Base-by-base conservation (phyloP, 2,888 invertebrate species). In the Ormyrus thymus region DNA sequence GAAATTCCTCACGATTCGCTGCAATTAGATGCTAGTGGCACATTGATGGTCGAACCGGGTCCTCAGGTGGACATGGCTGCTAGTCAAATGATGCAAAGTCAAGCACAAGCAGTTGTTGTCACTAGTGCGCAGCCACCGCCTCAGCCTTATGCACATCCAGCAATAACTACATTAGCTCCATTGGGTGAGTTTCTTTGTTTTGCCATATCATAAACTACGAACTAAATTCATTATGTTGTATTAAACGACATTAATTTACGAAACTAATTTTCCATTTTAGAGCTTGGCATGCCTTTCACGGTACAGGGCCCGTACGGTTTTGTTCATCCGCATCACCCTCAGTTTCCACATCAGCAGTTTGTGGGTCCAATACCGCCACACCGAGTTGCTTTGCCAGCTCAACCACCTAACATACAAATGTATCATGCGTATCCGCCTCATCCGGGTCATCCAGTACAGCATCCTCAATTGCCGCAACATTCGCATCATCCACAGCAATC, bases 241-340 rank as follows among this genome's bases (percentile, higher is more conserved):
- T 0, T 29, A 8, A 15, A 15, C 6, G 29, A 64, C 45, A 13
- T 61, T 43, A 48, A 48, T 48, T 11, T 50, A 58, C 15, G 46
- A 56, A 53, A 45, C 9, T 74, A 13, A 50, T 53, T 55, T 81
- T 29, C 29, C 29, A 29, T 29, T 76, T 69, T 81, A 89, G 89
- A 89, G 76, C 87, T 93, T 82, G 91, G 92, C 1, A 90, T 92
- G 84, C 93, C 93, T 55, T 94, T 93, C 83, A 92, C 93, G 0
- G 91, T 92, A 29, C 29, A 29, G 15, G 90, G 91, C 70, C 94
- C 95, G 43, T 95, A 95, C 59, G 93, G 93, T 84, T 95, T 95
- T 87, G 92, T 94, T 9, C 95, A 95, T 84, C 93, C 93, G 7
- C 93, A 93, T 83, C 92, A 92, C 82, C 86, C 88, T 29, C 29